Base-by-base conservation (phyloP, 2,113 vertebrate species). In the Cyprinodon variegatus region DNA sequence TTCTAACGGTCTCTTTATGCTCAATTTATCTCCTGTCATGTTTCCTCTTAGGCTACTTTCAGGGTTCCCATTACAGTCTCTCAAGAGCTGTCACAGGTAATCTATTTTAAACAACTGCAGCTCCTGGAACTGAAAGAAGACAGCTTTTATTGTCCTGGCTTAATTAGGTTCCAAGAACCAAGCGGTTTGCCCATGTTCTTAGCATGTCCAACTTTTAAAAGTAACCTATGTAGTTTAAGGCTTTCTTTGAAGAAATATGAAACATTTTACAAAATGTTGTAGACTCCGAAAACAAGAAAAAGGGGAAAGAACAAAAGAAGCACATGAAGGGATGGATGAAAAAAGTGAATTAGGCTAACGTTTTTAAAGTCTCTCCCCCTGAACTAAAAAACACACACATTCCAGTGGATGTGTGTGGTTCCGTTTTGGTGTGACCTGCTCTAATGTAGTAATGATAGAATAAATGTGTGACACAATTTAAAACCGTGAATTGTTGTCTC, bases 51-150 rank as follows among this genome's bases (percentile, higher is more conserved):
- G 43, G 45, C 11, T 11, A 64, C 57, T 66, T 77, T 45, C 68
- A 65, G 29, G 50, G 41, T 61, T 74, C 40, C 67, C 22, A 70
- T 74, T 87, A 83, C 68, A 83, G 60, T 85, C 78, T 74, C 61
- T 81, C 79, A 60, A 76, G 62, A 77, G n/a, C 70, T 63, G 76
- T 78, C 43, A 61, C 76, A 82, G 81, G 81, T 84, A 37, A 83
- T 84, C 83, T 79, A 61, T 76, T 80, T 74, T 3, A 74, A 82
- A 83, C 71, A 68, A 72, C 74, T 48, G 39, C 67, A 70, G 48
- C 38, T 68, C 41, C 9, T 38, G 50, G 72, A 82, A 71, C 45
- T 38, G 13, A 71, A 69, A 63, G 48, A 61, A 71, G 68, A 68
- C 61, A 6, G 66, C 74, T 66, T 29, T 77, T 17, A 22, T 61